A percentile compares a stretch with the other conserved stretches of the same genome.
Evolutionary conservation across 2,797 vertebrate species (phyloP).

Genomic region (Paratrypauchen microcephalus): DNA sequence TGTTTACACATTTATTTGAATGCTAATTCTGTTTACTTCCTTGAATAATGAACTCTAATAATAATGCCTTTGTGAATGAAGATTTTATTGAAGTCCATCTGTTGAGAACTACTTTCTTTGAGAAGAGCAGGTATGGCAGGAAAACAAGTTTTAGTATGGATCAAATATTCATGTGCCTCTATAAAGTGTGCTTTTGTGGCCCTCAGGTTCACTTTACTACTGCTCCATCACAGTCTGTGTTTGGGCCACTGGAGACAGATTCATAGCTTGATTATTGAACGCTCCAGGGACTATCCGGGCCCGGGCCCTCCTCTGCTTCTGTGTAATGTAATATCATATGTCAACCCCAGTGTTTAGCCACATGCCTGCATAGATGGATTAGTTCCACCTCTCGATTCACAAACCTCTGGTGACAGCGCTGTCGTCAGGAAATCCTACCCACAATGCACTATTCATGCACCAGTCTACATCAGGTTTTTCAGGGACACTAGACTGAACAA

Average conservation of each 20-base stretch:
- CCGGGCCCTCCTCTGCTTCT: conserved; percentile 20
- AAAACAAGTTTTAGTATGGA: conserved; percentile 48
- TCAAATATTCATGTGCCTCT: conserved; percentile 69
- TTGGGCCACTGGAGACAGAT: conserved; percentile 26
- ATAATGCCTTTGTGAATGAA: background rate
- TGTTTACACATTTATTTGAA: too few relatives aligned
- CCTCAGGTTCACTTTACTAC: conserved; percentile 38
- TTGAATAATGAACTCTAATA: too few relatives aligned
- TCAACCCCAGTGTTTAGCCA: conserved; percentile 24
- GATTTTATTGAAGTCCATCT: background rate
- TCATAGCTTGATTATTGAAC: conserved; percentile 26
- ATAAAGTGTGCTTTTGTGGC: conserved; percentile 47
- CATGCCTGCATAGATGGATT: conserved; percentile 26
- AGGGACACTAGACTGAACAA: background rate
- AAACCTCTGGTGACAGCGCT: background rate
- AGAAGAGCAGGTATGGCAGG: conserved; percentile 19
- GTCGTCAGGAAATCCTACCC: background rate
- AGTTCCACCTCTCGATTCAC: background rate
- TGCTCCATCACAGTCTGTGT: conserved; percentile 49
- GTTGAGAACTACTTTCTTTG: background rate
- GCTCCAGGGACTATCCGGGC: conserved; percentile 15
- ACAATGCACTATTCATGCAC: background rate
- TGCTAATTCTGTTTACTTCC: too few relatives aligned
- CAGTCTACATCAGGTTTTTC: background rate
- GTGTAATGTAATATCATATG: conserved; percentile 26